Percentiles rank a stretch among this genome's conserved stretches.
Evolutionary conservation across 2,113 vertebrate genomes (phyloP).

Genomic region (Eudyptes chrysolophus): DNA sequence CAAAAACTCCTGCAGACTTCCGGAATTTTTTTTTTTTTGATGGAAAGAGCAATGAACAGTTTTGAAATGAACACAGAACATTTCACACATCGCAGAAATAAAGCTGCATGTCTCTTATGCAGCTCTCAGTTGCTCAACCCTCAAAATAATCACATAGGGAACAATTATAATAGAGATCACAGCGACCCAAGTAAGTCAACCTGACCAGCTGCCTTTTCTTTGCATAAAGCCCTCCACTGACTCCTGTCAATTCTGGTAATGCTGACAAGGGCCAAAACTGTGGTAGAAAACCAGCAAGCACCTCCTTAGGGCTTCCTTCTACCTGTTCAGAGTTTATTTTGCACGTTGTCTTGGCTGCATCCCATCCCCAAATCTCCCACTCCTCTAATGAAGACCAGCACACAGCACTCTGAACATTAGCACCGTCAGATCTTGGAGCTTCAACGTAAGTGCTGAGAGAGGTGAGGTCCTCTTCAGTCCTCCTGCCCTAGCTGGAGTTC

Average conservation of each 20-base stretch:
- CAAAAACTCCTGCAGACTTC: conserved; percentile 43
- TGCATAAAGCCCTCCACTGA: not conserved
- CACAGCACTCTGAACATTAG: not conserved
- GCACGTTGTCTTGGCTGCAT: not conserved
- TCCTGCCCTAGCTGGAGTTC: not conserved
- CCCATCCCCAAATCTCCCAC: not conserved
- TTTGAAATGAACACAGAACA: not conserved
- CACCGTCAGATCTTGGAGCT: not conserved
- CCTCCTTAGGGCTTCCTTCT: not conserved
- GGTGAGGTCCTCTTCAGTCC: not conserved
- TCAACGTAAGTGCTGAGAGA: fast-evolving
- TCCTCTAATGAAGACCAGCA: not conserved
- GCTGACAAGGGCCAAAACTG: not conserved
- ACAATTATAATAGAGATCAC: conserved; percentile 43
- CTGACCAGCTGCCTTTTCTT: conserved; percentile 26
- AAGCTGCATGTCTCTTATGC: not conserved
- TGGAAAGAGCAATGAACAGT: not conserved
- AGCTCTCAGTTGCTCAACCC: conserved; percentile 30
- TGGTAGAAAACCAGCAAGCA: not conserved
- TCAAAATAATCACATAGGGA: conserved; percentile 51
- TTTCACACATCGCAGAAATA: not conserved
- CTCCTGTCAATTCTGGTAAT: not conserved
- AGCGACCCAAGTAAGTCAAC: conserved; percentile 26
- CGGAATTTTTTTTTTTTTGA: not conserved
- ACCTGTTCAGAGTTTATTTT: not conserved